Base-by-base conservation (phyloP, 2,888 invertebrate species). In the Homarus gammarus region DNA sequence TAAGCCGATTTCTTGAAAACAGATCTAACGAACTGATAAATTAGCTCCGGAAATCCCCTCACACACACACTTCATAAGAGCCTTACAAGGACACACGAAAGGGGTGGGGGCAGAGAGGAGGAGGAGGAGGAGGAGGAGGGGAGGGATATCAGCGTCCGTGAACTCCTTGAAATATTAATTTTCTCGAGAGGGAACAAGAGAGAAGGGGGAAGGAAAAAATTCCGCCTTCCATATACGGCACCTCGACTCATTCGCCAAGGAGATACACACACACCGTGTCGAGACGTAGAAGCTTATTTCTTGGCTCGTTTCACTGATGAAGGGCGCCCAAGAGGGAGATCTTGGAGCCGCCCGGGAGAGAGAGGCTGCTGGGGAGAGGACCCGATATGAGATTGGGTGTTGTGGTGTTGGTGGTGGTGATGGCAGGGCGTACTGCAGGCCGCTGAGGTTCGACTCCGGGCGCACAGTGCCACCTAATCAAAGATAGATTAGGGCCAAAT, bases 261-360 rank as follows among this genome's bases (percentile, higher is more conserved):
- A 73, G 73, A 73, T 73, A 77, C 31, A 77, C 77, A 81, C 64
- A 68, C 38, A 81, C 61, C 61, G 6, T 61, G 81, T 36, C 64
- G 81, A 31, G 68, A 27, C 27, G 68, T 31, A 68, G 82, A 68
- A 68, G 64, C 68, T 78, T 82, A 82, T 82, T 82, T 82, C 82
- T 68, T 82, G 82, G 68, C 68, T 82, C 82, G 82, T 82, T 82
- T 82, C 68, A 68, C 82, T 82, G 82, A 82, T 82, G 82, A 64
- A 82, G 82, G 44, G 44, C 64, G 44, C 82, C 81, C 82, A 44
- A 15, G 82, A 68, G 82, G 82, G 82, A 82, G 82, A 82, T 44
- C 40, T 3, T 40, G 15, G 51, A 38, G 12, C 38, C n/a, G 18
- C 51, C 51, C 51, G 15, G 40, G 73, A 38, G 33, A 44, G 64